Conservation (phyloP, 1,140 invertebrate genomes). For the Dinothrombium tinctorium region DNA sequence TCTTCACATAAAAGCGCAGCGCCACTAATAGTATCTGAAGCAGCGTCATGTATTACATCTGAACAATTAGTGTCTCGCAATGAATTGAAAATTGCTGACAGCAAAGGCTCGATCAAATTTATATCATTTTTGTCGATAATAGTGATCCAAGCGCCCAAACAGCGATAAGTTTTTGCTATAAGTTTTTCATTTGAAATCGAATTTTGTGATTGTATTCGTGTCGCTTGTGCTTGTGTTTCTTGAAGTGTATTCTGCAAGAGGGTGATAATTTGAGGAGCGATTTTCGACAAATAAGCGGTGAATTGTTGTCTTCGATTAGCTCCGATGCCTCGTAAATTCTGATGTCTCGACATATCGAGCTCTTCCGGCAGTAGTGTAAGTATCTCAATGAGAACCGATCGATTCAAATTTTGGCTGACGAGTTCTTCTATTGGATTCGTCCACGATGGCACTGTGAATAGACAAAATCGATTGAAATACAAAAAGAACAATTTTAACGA, state of each 20-base stretch:
- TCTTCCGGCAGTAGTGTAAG: conserved; percentile 89
- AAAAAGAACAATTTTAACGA: conserved; percentile 3
- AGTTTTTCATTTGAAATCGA: conserved; percentile 6
- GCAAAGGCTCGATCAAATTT: conserved; percentile 4
- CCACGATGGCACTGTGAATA: too few relatives aligned
- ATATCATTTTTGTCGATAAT: conserved; percentile 4
- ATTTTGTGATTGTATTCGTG: neutral
- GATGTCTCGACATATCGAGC: conserved; percentile 29
- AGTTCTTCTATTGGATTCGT: conserved; percentile 61
- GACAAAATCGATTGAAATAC: conserved; percentile 5
- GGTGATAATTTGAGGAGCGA: conserved; percentile 23
- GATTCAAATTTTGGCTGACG: conserved; percentile 33
- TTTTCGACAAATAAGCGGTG: conserved; percentile 37
- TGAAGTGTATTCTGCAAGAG: conserved; percentile 3
- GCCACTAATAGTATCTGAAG: conserved; percentile 9
- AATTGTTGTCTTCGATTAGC: conserved; percentile 67
- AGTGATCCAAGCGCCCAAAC: conserved; percentile 10
- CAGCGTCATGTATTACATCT: conserved; percentile 10
- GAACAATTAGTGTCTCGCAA: conserved; percentile 9
- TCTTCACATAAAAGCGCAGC: conserved; percentile 23
- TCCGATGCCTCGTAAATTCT: conserved; percentile 50
- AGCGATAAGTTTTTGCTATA: conserved; percentile 7
- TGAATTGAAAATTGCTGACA: conserved; percentile 6
- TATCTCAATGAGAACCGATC: conserved; percentile 39
- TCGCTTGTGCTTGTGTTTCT: neutral